These are phyloP conservation scores for Bungarus multicinctus DNA, from an alignment of 2,113 vertebrate genomes.

Conservation along the genomic window DNA sequence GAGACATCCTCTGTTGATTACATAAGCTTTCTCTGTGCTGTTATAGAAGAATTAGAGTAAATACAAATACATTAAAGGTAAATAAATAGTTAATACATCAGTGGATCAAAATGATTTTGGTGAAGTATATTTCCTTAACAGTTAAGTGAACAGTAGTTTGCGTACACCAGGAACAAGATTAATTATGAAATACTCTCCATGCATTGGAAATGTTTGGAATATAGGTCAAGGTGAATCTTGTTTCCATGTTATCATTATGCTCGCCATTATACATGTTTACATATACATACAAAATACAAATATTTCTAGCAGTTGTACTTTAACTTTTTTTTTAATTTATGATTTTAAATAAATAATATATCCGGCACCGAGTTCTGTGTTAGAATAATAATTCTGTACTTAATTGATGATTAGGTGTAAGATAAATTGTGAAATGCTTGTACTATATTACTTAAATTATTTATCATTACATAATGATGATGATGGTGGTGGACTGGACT, in stretches of 20 bases:
- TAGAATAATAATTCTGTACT: not conserved
- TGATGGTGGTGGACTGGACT: not conserved
- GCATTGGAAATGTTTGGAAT: conserved; percentile 3
- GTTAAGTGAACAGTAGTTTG: not conserved
- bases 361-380: conserved; percentile 1
- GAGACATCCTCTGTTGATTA: not conserved
- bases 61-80: not conserved
- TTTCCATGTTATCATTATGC: conserved; percentile 32
- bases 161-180: not conserved
- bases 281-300: conserved; percentile 35
- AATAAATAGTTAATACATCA: not conserved
- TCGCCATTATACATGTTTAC: conserved; percentile 35
- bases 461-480: not conserved
- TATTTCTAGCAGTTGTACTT: conserved; percentile 43
- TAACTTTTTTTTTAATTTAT: conserved; percentile 35
- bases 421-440: conserved; percentile 20
- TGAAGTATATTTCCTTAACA: not conserved
- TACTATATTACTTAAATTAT: not conserved
- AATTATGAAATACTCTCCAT: conserved; percentile 30
- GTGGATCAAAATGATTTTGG: not conserved
- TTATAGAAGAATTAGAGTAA: not conserved
- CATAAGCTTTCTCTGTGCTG: not conserved
- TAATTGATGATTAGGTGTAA: conserved; percentile 28
- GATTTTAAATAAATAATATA: conserved; percentile 41
- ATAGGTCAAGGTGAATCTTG: conserved; percentile 26